phyloP scores from a whole-genome alignment of 2,113 vertebrate genomes.

The Pomatostomus ruficeps region DNA sequence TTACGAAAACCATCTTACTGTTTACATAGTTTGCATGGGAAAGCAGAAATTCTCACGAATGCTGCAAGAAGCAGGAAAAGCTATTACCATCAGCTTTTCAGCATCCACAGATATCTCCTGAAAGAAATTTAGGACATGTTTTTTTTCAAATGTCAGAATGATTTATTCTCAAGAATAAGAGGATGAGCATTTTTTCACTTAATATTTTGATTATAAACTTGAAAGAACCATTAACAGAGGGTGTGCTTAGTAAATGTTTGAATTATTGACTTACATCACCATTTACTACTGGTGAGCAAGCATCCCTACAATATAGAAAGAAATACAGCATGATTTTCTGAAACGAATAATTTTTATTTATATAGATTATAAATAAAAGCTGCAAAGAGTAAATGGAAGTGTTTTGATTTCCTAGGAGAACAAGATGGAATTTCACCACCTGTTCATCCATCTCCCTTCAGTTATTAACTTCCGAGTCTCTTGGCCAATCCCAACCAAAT shows the following conservation, averaged over 20 bases:
- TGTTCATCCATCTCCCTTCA: not conserved
- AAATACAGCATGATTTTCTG: not conserved
- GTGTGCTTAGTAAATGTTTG: not conserved
- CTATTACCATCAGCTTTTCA: too few relatives aligned
- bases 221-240: not conserved
- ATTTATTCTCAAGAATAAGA: not conserved
- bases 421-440: not conserved
- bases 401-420: not conserved
- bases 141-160: not conserved
- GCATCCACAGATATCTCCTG: not conserved
- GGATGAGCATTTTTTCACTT: not conserved
- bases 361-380: not conserved
- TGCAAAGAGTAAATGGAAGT: not conserved
- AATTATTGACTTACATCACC: not conserved
- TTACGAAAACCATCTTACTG: too few relatives aligned
- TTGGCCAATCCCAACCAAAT: not conserved
- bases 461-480: not conserved
- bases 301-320: not conserved
- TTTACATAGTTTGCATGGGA: too few relatives aligned
- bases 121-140: not conserved
- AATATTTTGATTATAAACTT: not conserved
- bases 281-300: not conserved
- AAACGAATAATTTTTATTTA: not conserved
- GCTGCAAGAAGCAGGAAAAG: too few relatives aligned
- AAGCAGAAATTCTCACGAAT: too few relatives aligned